Evolutionary conservation across 2,888 invertebrate species (phyloP).

Genomic region (Cistogaster globosa): DNA sequence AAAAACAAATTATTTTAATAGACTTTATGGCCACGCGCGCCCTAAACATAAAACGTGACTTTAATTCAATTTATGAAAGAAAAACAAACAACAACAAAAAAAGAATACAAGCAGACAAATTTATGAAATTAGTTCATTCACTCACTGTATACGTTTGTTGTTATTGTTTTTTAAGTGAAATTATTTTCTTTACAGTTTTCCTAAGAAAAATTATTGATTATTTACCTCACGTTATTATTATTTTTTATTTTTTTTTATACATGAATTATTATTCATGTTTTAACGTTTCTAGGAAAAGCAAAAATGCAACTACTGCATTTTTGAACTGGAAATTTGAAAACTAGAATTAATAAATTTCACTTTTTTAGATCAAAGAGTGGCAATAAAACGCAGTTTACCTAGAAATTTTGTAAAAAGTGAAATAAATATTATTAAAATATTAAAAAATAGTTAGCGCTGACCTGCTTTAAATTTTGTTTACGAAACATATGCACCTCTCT

Average conservation of each 20-base stretch:
- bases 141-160: background rate
- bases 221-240: conserved; percentile 8
- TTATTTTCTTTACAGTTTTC: conserved; percentile 18
- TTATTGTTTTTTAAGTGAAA: background rate
- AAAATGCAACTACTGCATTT: background rate
- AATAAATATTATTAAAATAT: too few species aligned
- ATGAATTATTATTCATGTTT: conserved; percentile 5
- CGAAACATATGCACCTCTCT: too few species aligned
- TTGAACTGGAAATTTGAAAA: too few species aligned
- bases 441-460: too few species aligned
- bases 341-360: background rate
- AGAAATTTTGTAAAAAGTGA: too few species aligned
- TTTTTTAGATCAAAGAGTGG: too few species aligned
- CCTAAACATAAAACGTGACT: conserved; percentile 73
- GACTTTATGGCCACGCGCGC: conserved; percentile 69
- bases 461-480: too few species aligned
- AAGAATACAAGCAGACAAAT: background rate
- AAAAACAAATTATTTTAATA: conserved; percentile 29
- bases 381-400: too few species aligned
- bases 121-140: conserved; percentile 36
- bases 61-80: conserved; percentile 57
- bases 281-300: conserved; percentile 5
- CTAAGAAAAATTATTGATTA: background rate
- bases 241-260: background rate
- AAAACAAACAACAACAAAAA: background rate